Conservation (phyloP, 2,797 vertebrate species). For the Parauchenoglanis ngamensis region DNA sequence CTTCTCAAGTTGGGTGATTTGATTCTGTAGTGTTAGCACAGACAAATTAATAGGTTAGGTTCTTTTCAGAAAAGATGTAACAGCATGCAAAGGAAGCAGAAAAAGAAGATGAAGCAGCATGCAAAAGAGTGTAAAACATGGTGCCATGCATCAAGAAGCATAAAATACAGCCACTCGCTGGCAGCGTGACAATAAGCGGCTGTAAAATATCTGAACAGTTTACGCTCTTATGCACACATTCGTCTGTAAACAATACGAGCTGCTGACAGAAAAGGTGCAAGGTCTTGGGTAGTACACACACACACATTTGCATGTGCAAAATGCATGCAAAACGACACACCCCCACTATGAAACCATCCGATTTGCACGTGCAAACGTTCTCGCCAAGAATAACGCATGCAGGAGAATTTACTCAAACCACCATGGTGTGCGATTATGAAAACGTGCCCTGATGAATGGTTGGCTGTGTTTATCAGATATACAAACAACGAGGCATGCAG, state of each 20-base stretch:
- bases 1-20: too few species aligned
- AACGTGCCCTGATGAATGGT: background rate
- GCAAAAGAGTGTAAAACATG: background rate
- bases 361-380: constrained; percentile 43
- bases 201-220: background rate
- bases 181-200: background rate
- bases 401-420: background rate
- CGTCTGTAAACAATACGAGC: background rate
- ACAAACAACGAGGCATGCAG: constrained; percentile 41
- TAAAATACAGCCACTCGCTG: background rate
- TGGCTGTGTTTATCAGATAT: background rate
- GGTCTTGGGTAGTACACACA: background rate
- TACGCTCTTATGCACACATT: background rate
- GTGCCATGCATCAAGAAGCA: background rate
- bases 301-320: constrained; percentile 17
- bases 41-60: background rate
- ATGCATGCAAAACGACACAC: too few species aligned
- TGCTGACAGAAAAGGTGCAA: background rate
- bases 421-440: background rate
- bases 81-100: background rate
- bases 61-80: background rate
- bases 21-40: constrained; percentile 7
- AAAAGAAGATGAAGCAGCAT: constrained; percentile 13
- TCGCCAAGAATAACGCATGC: background rate
- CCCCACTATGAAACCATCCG: background rate